Percentiles rank a stretch among this genome's conserved stretches.
Conservation (phyloP, 2,113 vertebrate genomes). For the Microcebus tavaratra region DNA sequence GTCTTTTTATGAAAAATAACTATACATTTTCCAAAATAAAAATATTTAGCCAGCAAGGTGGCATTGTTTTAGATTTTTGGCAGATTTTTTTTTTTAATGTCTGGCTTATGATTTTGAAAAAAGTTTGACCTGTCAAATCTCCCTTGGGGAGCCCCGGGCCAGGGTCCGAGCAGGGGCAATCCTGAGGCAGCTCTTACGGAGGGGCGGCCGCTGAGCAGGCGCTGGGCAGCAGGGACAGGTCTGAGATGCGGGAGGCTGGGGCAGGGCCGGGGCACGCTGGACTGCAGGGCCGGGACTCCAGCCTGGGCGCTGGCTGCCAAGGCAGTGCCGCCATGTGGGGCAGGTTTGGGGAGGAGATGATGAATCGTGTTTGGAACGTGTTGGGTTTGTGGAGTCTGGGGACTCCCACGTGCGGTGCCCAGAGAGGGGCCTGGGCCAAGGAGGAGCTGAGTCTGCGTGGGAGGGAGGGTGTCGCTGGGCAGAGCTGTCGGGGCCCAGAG, state of each 20-base stretch:
- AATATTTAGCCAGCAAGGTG: neutral
- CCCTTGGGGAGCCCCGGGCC: neutral
- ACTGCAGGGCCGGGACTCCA: neutral
- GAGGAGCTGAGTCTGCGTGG: neutral
- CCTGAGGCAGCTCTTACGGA: neutral
- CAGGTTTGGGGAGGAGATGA: neutral
- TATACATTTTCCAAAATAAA: neutral
- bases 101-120: neutral
- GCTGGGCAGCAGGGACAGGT: neutral
- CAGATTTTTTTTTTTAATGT: neutral
- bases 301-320: neutral
- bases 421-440: neutral
- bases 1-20: neutral
- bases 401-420: neutral
- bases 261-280: neutral
- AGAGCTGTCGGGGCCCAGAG: neutral
- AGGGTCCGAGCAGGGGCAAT: neutral
- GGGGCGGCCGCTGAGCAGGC: neutral
- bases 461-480: neutral
- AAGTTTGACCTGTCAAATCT: neutral
- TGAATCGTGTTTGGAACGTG: neutral
- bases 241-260: too few relatives aligned
- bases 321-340: fast-evolving
- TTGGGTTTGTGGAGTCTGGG: neutral
- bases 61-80: neutral